These are phyloP conservation scores for Malurus splendens DNA, from an alignment of 2,797 vertebrate species.

Conservation along the genomic window DNA sequence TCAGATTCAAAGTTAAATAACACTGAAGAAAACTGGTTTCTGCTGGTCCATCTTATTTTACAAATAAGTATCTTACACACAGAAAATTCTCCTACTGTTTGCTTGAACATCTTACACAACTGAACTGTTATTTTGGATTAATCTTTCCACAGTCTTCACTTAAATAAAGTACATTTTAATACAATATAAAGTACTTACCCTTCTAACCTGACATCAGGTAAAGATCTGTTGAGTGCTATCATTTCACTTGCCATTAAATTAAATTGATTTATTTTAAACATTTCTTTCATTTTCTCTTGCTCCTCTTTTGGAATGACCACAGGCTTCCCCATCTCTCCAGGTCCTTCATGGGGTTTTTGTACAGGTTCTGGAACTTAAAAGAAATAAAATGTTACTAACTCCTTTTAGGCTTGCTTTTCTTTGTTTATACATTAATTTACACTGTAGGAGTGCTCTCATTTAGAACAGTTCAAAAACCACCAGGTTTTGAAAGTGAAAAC, in stretches of 20 bases:
- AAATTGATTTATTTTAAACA: conserved; percentile 99
- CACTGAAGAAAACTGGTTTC: neutral
- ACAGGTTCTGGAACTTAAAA: conserved; percentile 80
- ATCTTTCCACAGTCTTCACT: neutral
- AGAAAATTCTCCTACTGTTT: neutral
- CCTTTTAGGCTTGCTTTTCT: neutral
- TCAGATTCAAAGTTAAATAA: neutral
- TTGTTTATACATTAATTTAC: neutral
- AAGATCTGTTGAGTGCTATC: conserved; percentile 94
- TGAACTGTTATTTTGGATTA: neutral
- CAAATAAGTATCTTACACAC: neutral
- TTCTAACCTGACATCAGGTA: conserved; percentile 95
- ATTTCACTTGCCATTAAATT: conserved; percentile 98
- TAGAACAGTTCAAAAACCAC: neutral
- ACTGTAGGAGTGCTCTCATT: neutral
- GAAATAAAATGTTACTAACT: neutral
- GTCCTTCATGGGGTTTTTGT: conserved; percentile 88
- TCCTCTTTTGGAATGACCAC: conserved; percentile 95
- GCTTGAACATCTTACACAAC: neutral
- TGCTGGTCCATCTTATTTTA: neutral
- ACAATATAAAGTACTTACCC: conserved; percentile 79
- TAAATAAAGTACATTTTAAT: neutral
- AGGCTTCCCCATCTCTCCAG: conserved; percentile 96
- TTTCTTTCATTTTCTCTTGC: conserved; percentile 98
- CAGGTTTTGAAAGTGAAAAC: neutral